phyloP scores from a whole-genome alignment of 2,888 invertebrate species.

The Leptura quadrifasciata region DNA sequence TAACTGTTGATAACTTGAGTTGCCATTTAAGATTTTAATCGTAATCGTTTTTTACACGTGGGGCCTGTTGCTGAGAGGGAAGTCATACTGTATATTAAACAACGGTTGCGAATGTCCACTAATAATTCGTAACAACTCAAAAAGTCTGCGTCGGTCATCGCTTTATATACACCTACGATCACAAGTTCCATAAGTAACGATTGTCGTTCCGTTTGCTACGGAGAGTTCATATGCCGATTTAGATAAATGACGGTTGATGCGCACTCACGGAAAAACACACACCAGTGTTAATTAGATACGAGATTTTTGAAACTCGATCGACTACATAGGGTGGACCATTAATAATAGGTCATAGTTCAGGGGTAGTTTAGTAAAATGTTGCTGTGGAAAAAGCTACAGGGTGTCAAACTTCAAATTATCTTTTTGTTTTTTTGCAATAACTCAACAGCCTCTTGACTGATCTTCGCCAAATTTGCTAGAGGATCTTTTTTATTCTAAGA shows the following conservation, averaged over 20 bases:
- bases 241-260: background rate
- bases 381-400: too few relatives aligned
- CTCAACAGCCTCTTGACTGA: too few relatives aligned
- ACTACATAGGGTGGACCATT: too few relatives aligned
- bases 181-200: background rate
- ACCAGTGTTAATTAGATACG: background rate
- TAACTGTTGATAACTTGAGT: too few relatives aligned
- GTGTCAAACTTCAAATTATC: too few relatives aligned
- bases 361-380: too few relatives aligned
- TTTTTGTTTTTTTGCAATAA: too few relatives aligned
- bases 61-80: too few relatives aligned
- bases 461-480: too few relatives aligned
- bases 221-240: background rate
- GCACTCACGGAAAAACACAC: background rate
- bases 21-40: background rate
- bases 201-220: background rate
- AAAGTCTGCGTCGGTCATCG: background rate
- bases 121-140: background rate
- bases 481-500: too few relatives aligned
- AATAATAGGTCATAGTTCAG: too few relatives aligned
- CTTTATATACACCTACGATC: background rate
- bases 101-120: background rate
- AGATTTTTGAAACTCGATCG: too few relatives aligned
- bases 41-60: background rate
- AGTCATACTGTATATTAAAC: background rate